Conservation (phyloP, 2,797 vertebrate genomes). For the Malurus leucopterus region DNA sequence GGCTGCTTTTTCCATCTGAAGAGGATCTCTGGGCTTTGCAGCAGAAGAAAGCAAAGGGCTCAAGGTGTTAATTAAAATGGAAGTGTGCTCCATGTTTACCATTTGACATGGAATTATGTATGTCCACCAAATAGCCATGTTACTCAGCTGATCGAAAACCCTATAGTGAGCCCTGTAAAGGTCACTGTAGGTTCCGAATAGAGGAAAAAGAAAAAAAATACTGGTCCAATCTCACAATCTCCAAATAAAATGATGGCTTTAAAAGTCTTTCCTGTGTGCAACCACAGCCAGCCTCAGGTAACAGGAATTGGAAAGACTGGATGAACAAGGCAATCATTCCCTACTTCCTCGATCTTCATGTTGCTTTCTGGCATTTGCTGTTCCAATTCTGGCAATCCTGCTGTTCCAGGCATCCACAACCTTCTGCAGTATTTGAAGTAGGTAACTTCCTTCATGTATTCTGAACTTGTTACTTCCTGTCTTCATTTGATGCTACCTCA, state of each 20-base stretch:
- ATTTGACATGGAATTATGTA: not conserved
- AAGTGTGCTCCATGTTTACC: not conserved
- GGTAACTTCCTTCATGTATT: not conserved
- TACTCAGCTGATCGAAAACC: not conserved
- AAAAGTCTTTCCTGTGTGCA: not conserved
- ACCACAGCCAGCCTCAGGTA: not conserved
- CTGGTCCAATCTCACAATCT: not conserved
- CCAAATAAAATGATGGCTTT: not conserved
- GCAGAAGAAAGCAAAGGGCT: not conserved
- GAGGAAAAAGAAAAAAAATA: not conserved
- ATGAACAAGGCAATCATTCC: not conserved
- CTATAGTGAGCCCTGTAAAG: not conserved
- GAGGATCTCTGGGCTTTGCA: not conserved
- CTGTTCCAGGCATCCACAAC: not conserved
- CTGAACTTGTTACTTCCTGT: not conserved
- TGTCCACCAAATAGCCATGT: not conserved
- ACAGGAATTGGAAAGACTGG: not conserved
- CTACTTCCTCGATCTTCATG: not conserved
- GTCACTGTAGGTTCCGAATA: not conserved
- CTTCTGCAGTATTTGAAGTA: not conserved
- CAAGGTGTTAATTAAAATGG: not conserved
- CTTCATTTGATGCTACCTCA: not conserved
- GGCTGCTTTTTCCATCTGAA: not conserved
- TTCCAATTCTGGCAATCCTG: too few species aligned
- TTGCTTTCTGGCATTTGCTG: not conserved